These are phyloP conservation scores for Salvelinus alpinus DNA, from an alignment of 2,113 vertebrate genomes.

Conservation along the genomic window DNA sequence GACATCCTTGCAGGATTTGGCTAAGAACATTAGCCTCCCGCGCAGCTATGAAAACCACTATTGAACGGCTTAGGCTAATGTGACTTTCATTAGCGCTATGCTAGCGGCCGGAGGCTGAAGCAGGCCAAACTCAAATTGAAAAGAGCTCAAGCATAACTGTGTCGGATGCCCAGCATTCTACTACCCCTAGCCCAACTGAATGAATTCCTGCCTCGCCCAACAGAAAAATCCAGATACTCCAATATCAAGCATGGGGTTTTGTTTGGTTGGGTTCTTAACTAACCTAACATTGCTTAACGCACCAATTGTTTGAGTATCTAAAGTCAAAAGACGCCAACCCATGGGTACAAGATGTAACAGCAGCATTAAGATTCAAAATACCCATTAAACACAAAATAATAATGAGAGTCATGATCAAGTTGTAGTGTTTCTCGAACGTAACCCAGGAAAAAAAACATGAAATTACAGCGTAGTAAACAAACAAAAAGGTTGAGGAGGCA, in stretches of 20 bases:
- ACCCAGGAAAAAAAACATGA: background rate
- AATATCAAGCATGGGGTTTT: constrained; percentile 16
- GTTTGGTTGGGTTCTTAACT: constrained; percentile 37
- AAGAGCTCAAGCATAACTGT: constrained; percentile 71
- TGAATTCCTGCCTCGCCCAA: constrained; percentile 65
- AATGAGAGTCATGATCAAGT: background rate
- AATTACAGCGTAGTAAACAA: background rate
- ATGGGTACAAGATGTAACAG: background rate
- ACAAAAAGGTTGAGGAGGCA: background rate
- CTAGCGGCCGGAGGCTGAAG: constrained; percentile 60
- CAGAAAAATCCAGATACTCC: constrained; percentile 53
- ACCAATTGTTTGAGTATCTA: background rate
- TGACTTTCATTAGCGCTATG: constrained; percentile 69
- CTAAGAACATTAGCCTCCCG: constrained; percentile 38
- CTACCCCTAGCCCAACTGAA: constrained; percentile 56
- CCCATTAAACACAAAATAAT: background rate
- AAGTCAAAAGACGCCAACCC: background rate
- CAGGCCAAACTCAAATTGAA: constrained; percentile 69
- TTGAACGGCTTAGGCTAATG: constrained; percentile 60
- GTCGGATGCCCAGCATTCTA: constrained; percentile 66
- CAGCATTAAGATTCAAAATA: background rate
- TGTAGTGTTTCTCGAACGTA: background rate
- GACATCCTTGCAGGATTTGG: constrained; percentile 16
- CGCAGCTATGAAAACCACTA: constrained; percentile 42
- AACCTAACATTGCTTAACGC: constrained; percentile 26